phyloP scores from a whole-genome alignment of 2,888 invertebrate species.

The Diaprepes abbreviatus region DNA sequence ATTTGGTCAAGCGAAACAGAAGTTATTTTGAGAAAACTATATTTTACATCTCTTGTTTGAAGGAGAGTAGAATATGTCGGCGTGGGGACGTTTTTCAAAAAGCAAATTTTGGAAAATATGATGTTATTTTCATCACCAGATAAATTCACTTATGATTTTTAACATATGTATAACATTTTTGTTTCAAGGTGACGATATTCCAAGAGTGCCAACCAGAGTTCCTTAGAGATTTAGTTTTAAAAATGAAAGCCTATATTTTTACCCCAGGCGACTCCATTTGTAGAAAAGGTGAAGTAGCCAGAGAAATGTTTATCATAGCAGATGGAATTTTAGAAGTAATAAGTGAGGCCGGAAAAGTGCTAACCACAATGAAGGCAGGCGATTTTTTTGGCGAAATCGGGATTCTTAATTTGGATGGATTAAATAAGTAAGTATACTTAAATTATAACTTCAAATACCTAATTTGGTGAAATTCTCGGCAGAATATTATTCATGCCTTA shows the following conservation, averaged over 20 bases:
- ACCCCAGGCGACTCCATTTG: slow-evolving; percentile 98
- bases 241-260: slow-evolving; percentile 98
- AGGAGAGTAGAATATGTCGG: no score
- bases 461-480: no score
- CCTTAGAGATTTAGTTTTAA: slow-evolving; percentile 94
- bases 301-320: slow-evolving; percentile 99
- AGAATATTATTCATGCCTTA: no score
- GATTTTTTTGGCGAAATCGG: slow-evolving; percentile 99
- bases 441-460: background rate
- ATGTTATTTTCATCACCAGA: no score
- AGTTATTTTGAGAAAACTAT: no score
- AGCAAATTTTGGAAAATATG: no score
- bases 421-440: slow-evolving; percentile 83
- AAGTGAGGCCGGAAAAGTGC: slow-evolving; percentile 92
- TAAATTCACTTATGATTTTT: no score
- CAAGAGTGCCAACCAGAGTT: slow-evolving; percentile 99
- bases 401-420: slow-evolving; percentile 93
- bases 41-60: no score
- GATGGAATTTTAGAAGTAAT: slow-evolving; percentile 96
- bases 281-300: slow-evolving; percentile 88
- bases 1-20: no score
- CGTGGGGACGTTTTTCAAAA: no score
- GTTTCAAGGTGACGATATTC: slow-evolving; percentile 89
- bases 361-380: slow-evolving; percentile 97
- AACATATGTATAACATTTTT: no score